These are phyloP conservation scores for Ictidomys tridecemlineatus DNA, from an alignment of 2,113 vertebrate species.

Conservation along the genomic window DNA sequence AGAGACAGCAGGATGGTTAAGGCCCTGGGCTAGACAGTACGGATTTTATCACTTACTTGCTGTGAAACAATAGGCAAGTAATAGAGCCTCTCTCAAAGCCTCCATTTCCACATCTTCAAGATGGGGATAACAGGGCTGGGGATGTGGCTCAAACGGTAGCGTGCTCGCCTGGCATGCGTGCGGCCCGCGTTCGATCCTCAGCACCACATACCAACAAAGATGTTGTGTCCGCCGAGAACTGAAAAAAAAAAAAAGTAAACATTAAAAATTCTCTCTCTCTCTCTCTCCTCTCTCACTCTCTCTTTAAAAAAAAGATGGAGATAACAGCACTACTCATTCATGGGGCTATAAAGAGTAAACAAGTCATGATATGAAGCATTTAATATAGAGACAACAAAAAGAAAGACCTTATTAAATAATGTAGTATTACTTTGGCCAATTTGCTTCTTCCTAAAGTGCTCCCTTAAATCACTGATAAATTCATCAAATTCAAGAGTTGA, in stretches of 20 bases:
- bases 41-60: neutral
- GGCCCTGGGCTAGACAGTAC: neutral
- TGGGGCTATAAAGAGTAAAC: neutral
- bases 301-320: too few species aligned
- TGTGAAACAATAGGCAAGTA: neutral
- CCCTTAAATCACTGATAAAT: neutral
- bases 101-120: neutral
- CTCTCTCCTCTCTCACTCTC: too few species aligned
- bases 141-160: too few species aligned
- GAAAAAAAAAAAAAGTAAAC: too few species aligned
- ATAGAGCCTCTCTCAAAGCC: neutral
- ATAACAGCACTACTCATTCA: neutral
- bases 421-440: neutral
- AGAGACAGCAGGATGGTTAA: neutral
- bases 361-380: neutral
- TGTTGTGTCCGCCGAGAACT: too few species aligned
- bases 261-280: too few species aligned
- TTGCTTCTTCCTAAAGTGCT: constrained; percentile 22
- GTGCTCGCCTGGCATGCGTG: too few species aligned
- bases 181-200: too few species aligned
- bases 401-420: neutral
- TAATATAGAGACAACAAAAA: neutral
- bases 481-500: neutral
- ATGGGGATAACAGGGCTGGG: neutral
- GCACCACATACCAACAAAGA: too few species aligned